Percentiles rank a stretch among this genome's conserved stretches.
Conservation (phyloP, 2,888 invertebrate genomes). For the Spodoptera exigua region DNA sequence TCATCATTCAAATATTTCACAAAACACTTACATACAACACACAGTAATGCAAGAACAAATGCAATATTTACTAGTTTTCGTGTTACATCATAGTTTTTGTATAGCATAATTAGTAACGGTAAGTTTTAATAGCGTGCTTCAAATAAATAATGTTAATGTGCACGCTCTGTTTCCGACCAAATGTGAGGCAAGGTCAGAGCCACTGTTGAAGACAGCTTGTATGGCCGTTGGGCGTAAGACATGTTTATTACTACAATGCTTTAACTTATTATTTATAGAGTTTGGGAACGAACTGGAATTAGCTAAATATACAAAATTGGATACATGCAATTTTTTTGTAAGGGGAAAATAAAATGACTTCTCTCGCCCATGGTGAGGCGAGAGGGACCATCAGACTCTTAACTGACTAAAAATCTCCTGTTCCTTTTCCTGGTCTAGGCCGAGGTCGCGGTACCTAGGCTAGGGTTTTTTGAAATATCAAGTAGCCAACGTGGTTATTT, state of each 20-base stretch:
- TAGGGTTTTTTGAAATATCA: no score
- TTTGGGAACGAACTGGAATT: no score
- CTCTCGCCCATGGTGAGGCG: no score
- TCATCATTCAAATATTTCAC: slow-evolving; percentile 8
- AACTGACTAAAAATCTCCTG: no score
- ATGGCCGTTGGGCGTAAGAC: slow-evolving; percentile 16
- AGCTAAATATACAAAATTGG: no score
- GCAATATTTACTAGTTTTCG: slow-evolving; percentile 33
- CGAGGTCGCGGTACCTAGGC: no score
- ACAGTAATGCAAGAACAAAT: slow-evolving; percentile 18
- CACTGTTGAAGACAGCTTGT: slow-evolving; percentile 34
- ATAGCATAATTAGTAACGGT: slow-evolving; percentile 51
- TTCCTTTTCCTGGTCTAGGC: no score
- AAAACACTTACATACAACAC: slow-evolving; percentile 29
- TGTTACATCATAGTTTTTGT: slow-evolving; percentile 40
- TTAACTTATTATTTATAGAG: background rate
- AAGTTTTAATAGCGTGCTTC: slow-evolving; percentile 55
- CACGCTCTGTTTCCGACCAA: slow-evolving; percentile 68
- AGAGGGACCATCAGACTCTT: no score
- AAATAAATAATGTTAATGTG: slow-evolving; percentile 61
- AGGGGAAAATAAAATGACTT: no score
- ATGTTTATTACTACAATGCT: slow-evolving; percentile 12
- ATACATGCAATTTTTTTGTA: no score
- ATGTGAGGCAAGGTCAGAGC: slow-evolving; percentile 70
- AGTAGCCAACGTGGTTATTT: no score